Conservation (phyloP, 92 coral and sea anemone genomes). For the Diadumene lineata region DNA sequence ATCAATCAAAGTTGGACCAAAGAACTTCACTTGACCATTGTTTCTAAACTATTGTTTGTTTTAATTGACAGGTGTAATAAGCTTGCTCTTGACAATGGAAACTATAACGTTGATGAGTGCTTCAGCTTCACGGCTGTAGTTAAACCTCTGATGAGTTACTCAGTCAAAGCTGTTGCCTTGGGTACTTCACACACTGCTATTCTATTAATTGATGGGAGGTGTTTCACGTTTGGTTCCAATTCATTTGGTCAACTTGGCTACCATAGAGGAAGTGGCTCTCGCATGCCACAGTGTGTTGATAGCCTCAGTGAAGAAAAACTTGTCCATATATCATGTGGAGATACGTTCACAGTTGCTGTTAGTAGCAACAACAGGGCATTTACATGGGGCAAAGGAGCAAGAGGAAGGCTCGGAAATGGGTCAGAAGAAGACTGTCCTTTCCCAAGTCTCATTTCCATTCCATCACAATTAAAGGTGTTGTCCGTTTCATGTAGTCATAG, state of each 20-base stretch:
- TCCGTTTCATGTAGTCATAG: constrained; percentile 88
- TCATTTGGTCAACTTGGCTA: constrained; percentile 99
- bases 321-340: constrained; percentile 82
- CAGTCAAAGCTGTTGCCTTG: constrained; percentile 70
- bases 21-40: no score
- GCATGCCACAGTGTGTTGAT: constrained; percentile 73
- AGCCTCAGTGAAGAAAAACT: constrained; percentile 59
- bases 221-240: constrained; percentile 91
- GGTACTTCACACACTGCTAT: constrained; percentile 93
- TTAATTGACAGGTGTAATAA: constrained; percentile 73
- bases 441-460: constrained; percentile 63
- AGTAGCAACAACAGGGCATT: constrained; percentile 68
- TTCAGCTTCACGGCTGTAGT: constrained; percentile 45
- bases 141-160: constrained; percentile 44
- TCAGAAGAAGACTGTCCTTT: constrained; percentile 59
- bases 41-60: neutral
- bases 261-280: constrained; percentile 51
- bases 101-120: constrained; percentile 62
- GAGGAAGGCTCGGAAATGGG: constrained; percentile 86
- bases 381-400: constrained; percentile 94
- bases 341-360: constrained; percentile 87
- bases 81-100: constrained; percentile 70
- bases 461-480: constrained; percentile 59
- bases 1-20: no score
- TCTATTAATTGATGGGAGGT: constrained; percentile 62